phyloP scores from a whole-genome alignment of 1,140 invertebrate genomes.

The Drosophila setifemur region DNA sequence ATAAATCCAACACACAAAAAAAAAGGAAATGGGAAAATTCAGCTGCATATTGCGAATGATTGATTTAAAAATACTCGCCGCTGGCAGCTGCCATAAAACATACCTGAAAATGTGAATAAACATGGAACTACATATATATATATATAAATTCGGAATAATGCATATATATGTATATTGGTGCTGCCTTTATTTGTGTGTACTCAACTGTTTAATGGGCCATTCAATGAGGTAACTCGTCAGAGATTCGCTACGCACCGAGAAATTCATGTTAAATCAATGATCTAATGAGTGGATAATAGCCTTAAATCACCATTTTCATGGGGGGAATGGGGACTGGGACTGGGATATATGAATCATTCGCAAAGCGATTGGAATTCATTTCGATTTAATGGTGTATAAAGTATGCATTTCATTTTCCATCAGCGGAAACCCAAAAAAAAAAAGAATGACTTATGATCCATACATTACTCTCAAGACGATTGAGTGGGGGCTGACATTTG shows the following conservation, averaged over 20 bases:
- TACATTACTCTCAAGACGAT: no score
- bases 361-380: neutral
- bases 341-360: constrained; percentile 12
- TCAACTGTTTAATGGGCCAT: neutral
- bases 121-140: neutral
- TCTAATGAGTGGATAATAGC: constrained; percentile 13
- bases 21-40: neutral
- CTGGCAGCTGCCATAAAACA: constrained; percentile 16
- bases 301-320: neutral
- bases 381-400: neutral
- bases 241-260: neutral
- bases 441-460: no score
- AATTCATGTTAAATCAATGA: constrained; percentile 10
- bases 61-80: constrained; percentile 11
- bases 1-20: neutral
- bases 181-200: constrained; percentile 9
- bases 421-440: no score
- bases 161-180: no score
- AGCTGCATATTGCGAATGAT: constrained; percentile 10
- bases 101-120: constrained; percentile 18
- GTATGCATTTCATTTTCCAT: neutral
- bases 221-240: constrained; percentile 20
- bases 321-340: neutral
- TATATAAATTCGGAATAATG: neutral
- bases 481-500: no score